phyloP scores from a whole-genome alignment of 2,113 vertebrate genomes.

The Chunga burmeisteri region DNA sequence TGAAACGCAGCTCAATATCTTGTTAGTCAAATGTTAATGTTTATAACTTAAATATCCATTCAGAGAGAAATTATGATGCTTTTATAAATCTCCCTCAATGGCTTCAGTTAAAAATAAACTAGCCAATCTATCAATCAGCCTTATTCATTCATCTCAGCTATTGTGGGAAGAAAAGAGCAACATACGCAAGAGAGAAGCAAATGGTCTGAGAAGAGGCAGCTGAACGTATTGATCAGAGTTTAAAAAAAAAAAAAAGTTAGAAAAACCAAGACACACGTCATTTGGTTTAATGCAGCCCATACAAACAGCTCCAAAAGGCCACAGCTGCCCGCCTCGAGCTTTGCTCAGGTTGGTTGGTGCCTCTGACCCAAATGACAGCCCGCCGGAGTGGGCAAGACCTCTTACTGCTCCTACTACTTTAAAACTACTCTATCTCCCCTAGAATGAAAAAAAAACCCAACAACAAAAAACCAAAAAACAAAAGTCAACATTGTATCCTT shows the following conservation, averaged over 20 bases:
- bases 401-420: background rate
- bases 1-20: background rate
- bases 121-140: constrained; percentile 50
- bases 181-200: constrained; percentile 30
- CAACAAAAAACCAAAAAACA: too few relatives aligned
- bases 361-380: background rate
- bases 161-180: constrained; percentile 51
- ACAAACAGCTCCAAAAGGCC: constrained; percentile 58
- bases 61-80: constrained; percentile 16
- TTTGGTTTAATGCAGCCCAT: constrained; percentile 47
- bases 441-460: background rate
- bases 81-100: constrained; percentile 33
- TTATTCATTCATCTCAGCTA: constrained; percentile 53
- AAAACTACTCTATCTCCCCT: background rate
- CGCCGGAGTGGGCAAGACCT: background rate
- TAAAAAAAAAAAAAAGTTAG: constrained; percentile 23
- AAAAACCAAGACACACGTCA: constrained; percentile 56
- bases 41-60: constrained; percentile 21
- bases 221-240: constrained; percentile 57
- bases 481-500: background rate
- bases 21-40: constrained; percentile 7
- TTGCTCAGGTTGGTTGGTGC: background rate
- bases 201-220: constrained; percentile 55
- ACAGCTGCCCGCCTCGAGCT: background rate
- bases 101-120: constrained; percentile 54